phyloP scores from a whole-genome alignment of 1,140 invertebrate species.

The Bursaphelenchus mucronatus region DNA sequence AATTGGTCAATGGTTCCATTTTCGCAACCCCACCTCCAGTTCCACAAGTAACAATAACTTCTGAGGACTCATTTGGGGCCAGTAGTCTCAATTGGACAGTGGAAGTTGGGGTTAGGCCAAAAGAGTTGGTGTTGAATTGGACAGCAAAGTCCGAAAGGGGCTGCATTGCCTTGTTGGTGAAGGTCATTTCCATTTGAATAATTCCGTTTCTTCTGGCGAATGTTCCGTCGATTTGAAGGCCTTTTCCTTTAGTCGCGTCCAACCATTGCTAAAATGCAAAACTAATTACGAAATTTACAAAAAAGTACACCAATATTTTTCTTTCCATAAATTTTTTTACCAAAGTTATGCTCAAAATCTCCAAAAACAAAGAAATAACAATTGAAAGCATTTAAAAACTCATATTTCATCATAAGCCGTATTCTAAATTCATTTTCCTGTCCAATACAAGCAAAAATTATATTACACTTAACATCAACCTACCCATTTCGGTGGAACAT shows the following conservation, averaged over 20 bases:
- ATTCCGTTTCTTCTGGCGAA: constrained; percentile 80
- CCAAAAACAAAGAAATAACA: not conserved
- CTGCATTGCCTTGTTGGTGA: constrained; percentile 96
- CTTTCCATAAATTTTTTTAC: not conserved
- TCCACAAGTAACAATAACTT: constrained; percentile 73
- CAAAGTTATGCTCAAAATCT: constrained; percentile 1
- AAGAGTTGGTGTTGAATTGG: constrained; percentile 96
- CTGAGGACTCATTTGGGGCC: constrained; percentile 76
- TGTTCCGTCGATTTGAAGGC: constrained; percentile 92
- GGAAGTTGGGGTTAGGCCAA: constrained; percentile 79
- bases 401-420: too few species aligned
- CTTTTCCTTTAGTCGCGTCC: constrained; percentile 64
- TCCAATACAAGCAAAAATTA: too few species aligned
- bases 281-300: not conserved
- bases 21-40: constrained; percentile 85
- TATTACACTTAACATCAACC: too few species aligned
- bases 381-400: too few species aligned
- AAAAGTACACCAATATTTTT: not conserved
- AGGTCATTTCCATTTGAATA: constrained; percentile 90
- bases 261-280: constrained; percentile 39
- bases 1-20: constrained; percentile 92
- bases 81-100: constrained; percentile 76
- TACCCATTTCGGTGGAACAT: constrained; percentile 19
- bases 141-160: constrained; percentile 92
- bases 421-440: too few species aligned